Evolutionary conservation across 37 sponge, comb jelly and placozoan genomes (phyloP), one percentile per base, ranked within the genome.

Genomic region (Cliona cf. orientalis): DNA sequence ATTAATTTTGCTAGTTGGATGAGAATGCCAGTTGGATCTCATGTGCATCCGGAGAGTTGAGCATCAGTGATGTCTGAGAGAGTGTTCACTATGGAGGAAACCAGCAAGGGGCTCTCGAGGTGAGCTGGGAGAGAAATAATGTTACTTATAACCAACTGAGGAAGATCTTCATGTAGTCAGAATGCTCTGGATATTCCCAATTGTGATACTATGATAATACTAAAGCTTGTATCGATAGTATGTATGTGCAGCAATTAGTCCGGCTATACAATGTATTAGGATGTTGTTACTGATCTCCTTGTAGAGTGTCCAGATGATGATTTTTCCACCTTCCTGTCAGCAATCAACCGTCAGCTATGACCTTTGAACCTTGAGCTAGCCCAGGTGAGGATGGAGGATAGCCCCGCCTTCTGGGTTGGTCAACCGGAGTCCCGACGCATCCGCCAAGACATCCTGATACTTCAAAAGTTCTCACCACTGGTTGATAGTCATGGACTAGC

Each of bases 391-490:
- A 81, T 82, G 77, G 88, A 88, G 33, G 77, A 76, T 71, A 58
- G 46, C 19, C 41, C 31, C 7, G 69, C 42, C 43, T 3, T 25
- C 32, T 88, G 88, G 76, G 2, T 43, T 88, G 23, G 89, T 78
- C 37, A 89, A 89, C 84, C 29, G 71, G 12, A 14, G 57, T 1
- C 72, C 62, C n/a, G 89, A 89, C 42, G 74, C 77, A 22, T 84
- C 84, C 19, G 84, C 89, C 0, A 89, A 89, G 56, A 35, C 83
- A 4, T 74, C 66, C 58, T 58, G 79, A n/a, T n/a, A n/a, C n/a
- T n/a, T n/a, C n/a, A n/a, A 40, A 68, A 64, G 42, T 89, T 71
- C 67, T 72, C 61, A 14, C 74, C 58, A 22, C 68, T 75, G 2
- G 23, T 44, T 34, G 33, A 42, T 12, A 74, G 49, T 0, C 68